phyloP scores from a whole-genome alignment of 2,797 vertebrate species.

The Vireo griseus region DNA sequence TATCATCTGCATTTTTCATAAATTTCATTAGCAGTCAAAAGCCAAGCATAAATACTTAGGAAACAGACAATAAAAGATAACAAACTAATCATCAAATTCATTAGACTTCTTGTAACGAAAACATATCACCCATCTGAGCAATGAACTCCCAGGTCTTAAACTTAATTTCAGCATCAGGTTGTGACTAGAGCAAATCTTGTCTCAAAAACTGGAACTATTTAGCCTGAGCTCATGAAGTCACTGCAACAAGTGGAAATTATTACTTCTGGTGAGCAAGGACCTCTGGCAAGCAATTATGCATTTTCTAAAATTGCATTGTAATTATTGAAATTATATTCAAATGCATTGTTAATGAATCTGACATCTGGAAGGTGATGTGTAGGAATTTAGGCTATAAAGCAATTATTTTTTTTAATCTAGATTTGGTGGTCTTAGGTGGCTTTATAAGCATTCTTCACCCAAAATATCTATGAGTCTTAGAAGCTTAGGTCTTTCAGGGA shows the following conservation, averaged over 20 bases:
- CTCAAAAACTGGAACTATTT: background rate
- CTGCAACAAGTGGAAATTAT: slow-evolving; percentile 19
- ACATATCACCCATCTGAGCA: slow-evolving; percentile 7
- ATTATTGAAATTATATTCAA: slow-evolving; percentile 40
- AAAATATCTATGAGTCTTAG: background rate
- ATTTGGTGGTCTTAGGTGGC: background rate
- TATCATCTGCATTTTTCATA: background rate
- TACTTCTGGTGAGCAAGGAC: background rate
- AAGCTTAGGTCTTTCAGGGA: background rate
- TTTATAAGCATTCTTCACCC: background rate
- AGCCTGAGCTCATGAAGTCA: background rate
- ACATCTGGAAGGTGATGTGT: slow-evolving; percentile 31
- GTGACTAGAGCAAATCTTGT: slow-evolving; percentile 13
- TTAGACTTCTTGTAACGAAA: background rate
- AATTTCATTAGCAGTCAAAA: slow-evolving; percentile 13
- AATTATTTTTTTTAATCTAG: background rate
- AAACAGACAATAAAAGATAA: background rate
- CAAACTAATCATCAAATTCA: slow-evolving; percentile 19
- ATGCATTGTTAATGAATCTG: slow-evolving; percentile 20
- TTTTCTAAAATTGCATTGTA: slow-evolving; percentile 29
- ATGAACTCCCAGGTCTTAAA: slow-evolving; percentile 27
- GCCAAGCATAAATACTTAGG: background rate
- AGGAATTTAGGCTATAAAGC: background rate
- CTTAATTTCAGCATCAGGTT: background rate
- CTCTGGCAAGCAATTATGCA: slow-evolving; percentile 18